phyloP scores from a whole-genome alignment of 2,113 vertebrate genomes.

The Tetrax tetrax region DNA sequence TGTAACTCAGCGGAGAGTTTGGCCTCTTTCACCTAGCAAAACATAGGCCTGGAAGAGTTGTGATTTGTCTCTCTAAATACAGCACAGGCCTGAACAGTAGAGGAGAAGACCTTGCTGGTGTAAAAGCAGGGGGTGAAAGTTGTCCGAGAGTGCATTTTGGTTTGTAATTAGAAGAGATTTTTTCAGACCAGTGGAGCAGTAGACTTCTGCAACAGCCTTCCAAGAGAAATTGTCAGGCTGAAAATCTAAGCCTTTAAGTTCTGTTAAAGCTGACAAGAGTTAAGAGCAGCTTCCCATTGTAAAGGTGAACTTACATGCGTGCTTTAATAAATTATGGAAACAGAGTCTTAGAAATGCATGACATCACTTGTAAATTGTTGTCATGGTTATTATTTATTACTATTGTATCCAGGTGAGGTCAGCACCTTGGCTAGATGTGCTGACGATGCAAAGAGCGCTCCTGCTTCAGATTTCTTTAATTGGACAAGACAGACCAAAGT shows the following conservation, averaged over 20 bases:
- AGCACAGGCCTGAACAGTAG: neutral
- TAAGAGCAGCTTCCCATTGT: neutral
- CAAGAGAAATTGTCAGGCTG: neutral
- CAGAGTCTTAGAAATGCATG: neutral
- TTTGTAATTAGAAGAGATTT: neutral
- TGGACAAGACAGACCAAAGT: neutral
- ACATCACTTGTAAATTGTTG: neutral
- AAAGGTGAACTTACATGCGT: neutral
- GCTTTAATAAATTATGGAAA: neutral
- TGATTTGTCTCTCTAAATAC: neutral
- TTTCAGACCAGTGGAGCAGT: neutral
- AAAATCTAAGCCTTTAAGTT: neutral
- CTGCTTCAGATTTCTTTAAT: neutral
- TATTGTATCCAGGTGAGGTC: neutral
- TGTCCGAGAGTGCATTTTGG: neutral
- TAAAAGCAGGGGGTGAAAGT: neutral
- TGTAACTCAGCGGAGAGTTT: neutral
- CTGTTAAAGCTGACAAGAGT: neutral
- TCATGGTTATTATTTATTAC: neutral
- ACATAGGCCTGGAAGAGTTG: neutral
- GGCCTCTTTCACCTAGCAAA: neutral
- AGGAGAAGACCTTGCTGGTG: neutral
- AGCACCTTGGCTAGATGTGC: neutral
- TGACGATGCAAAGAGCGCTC: neutral
- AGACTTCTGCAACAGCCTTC: neutral